Conservation (phyloP, 2,888 invertebrate genomes). For the Tenodera sinensis region DNA sequence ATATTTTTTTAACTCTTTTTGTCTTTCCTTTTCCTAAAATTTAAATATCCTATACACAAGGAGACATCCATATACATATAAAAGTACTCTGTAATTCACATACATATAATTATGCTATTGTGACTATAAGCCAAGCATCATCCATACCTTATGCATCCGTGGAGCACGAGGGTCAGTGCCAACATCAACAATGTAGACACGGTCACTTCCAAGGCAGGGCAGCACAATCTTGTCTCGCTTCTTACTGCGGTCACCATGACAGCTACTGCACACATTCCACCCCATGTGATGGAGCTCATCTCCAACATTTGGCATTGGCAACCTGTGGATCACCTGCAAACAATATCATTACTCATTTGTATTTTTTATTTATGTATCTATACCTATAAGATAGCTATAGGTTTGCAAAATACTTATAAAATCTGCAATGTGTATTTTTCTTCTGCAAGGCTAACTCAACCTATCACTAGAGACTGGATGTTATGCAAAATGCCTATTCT, state of each 20-base stretch:
- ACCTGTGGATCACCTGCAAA: conserved; percentile 77
- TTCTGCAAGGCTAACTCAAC: no score
- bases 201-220: conserved; percentile 75
- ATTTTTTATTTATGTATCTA: neutral
- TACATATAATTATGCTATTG: no score
- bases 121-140: neutral
- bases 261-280: conserved; percentile 97
- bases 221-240: conserved; percentile 76
- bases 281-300: conserved; percentile 95
- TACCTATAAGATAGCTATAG: no score
- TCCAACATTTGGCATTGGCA: conserved; percentile 68
- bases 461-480: no score
- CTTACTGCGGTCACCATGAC: conserved; percentile 56
- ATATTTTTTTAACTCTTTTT: no score
- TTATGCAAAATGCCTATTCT: no score
- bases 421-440: no score
- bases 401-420: no score
- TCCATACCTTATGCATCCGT: conserved; percentile 62
- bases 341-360: neutral
- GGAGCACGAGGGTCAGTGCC: conserved; percentile 70
- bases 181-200: conserved; percentile 81
- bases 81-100: no score
- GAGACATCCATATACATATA: no score
- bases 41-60: no score
- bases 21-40: no score